Evolutionary conservation across 2,797 vertebrate genomes (phyloP), one percentile per base, ranked within the genome.

Genomic region (Chaetodon trifasciatus): DNA sequence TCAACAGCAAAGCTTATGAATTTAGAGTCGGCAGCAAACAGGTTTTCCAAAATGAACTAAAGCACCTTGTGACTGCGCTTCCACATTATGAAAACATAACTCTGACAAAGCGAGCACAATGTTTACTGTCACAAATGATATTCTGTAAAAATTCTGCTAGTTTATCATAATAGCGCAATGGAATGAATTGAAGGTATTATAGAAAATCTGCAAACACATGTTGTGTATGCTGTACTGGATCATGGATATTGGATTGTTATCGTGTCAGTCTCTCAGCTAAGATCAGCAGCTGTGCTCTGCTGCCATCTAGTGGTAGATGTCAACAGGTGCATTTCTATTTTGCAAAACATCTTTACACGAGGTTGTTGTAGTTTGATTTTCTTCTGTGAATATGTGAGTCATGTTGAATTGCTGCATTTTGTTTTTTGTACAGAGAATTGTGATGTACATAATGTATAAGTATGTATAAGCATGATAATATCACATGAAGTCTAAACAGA

Each of bases 301-400:
- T 35, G 56, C 75, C 81, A 53, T 28, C 73, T 79, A 13, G 60
- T 76, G 89, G 67, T 57, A 0, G 3, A 53, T 12, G 8, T 16
- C 28, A 60, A 17, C n/a, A 15, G 11, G 5, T 49, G 58, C 39
- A 35, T 47, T 42, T 65, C 32, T 47, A 8, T 46, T 16, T 3
- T 23, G 5, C 13, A 17, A 67, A 24, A 17, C 42, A 23, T 40
- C 37, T 57, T n/a, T 1, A 23, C 40, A 35, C 12, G 10, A 44
- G 6, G 63, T 67, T 55, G 10, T n/a, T 32, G 5, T 1, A 15
- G 21, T 76, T 53, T 28, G 28, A 32, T 32, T 32, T 6, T 39
- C 9, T 10, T 40, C 39, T 40, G 39, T 46, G 5, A 46, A 46
- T 16, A 15, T 16, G 15, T 16, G 13, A 16, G 12, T 46, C 15